These are phyloP conservation scores for Pyrgus malvae DNA, from an alignment of 2,888 invertebrate genomes.

Conservation along the genomic window DNA sequence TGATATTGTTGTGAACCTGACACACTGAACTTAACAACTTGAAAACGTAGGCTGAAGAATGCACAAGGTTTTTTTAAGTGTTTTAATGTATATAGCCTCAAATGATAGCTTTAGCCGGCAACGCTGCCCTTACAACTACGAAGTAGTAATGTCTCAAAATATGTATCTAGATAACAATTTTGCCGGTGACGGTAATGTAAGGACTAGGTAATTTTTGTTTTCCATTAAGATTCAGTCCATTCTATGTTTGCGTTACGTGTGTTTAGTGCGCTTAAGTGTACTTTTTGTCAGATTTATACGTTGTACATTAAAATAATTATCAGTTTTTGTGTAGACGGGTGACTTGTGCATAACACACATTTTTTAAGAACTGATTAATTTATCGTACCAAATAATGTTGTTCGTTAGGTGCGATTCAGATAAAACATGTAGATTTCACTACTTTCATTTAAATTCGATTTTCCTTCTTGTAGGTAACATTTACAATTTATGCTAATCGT, in stretches of 20 bases:
- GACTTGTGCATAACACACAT: not conserved
- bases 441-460: slow-evolving; percentile 15
- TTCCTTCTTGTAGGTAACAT: slow-evolving; percentile 45
- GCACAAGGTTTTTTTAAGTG: slow-evolving; percentile 26
- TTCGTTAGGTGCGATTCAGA: slow-evolving; percentile 3
- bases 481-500: slow-evolving; percentile 51
- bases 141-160: slow-evolving; percentile 7
- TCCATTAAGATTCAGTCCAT: slow-evolving; percentile 26
- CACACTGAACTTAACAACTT: not conserved
- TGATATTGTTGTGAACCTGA: too few relatives aligned
- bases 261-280: slow-evolving; percentile 5
- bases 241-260: slow-evolving; percentile 16
- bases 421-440: not conserved
- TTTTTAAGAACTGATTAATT: not conserved
- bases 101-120: slow-evolving; percentile 24
- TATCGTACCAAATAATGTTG: not conserved
- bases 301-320: not conserved
- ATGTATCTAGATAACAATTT: slow-evolving; percentile 1
- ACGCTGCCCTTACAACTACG: not conserved
- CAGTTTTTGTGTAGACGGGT: not conserved
- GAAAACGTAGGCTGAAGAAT: slow-evolving; percentile 22
- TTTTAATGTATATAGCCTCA: slow-evolving; percentile 26
- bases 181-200: not conserved
- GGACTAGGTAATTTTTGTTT: not conserved
- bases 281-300: slow-evolving; percentile 1